phyloP scores from a whole-genome alignment of 2,888 invertebrate species.

The Lasioglossum villosulum region DNA sequence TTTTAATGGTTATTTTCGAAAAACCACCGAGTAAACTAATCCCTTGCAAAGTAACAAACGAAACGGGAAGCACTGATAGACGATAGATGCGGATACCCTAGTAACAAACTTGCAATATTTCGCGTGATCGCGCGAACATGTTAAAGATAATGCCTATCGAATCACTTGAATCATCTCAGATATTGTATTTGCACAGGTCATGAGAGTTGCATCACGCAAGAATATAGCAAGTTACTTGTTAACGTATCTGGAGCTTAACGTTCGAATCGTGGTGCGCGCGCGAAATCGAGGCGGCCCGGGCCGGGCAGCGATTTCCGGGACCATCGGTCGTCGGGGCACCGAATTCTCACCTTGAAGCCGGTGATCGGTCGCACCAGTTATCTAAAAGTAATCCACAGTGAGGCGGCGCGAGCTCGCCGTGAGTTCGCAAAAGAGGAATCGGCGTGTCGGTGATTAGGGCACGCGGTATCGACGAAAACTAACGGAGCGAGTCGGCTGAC shows the following conservation, averaged over 20 bases:
- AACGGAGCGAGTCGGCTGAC: slow-evolving; percentile 16
- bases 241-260: not conserved
- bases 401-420: slow-evolving; percentile 32
- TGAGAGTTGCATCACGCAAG: not conserved
- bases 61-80: no score
- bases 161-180: no score
- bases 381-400: slow-evolving; percentile 27
- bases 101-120: no score
- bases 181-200: not conserved
- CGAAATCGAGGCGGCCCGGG: no score
- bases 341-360: slow-evolving; percentile 50
- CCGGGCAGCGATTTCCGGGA: not conserved
- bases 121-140: no score
- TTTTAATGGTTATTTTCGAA: no score
- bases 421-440: slow-evolving; percentile 14
- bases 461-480: slow-evolving; percentile 37
- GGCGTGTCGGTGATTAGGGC: slow-evolving; percentile 14
- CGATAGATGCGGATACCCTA: no score
- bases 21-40: no score
- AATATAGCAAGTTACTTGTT: not conserved
- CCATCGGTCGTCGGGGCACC: not conserved
- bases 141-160: no score
- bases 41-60: no score
- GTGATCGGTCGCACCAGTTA: slow-evolving; percentile 2
- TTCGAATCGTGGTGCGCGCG: not conserved